A percentile compares a stretch with the other conserved stretches of the same genome.
Conservation (phyloP, 2,113 vertebrate genomes). For the Peromyscus californicus region DNA sequence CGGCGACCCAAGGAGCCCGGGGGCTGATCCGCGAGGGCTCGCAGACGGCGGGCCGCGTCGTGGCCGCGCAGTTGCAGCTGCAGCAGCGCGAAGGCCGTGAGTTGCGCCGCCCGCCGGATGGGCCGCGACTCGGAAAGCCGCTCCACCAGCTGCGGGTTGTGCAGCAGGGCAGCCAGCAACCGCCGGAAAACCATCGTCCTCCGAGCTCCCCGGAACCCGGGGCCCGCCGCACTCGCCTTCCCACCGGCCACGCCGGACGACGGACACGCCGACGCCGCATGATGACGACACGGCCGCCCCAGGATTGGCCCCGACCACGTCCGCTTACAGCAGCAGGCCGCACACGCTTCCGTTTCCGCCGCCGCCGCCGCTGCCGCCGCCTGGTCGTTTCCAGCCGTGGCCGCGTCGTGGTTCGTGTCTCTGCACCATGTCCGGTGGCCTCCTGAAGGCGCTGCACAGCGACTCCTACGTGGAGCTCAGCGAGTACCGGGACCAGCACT, state of each 20-base stretch:
- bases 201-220: background rate
- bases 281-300: constrained; percentile 27
- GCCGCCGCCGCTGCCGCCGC: background rate
- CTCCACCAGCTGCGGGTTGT: constrained; percentile 90
- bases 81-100: constrained; percentile 91
- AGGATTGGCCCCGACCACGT: background rate
- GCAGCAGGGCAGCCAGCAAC: constrained; percentile 87
- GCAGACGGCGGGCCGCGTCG: constrained; percentile 90
- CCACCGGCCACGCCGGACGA: rapidly evolving
- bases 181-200: constrained; percentile 88
- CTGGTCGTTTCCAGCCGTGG: rapidly evolving
- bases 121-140: constrained; percentile 91
- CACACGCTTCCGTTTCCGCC: constrained; percentile 8
- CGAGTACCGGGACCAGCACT: constrained; percentile 96
- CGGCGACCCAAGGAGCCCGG: constrained; percentile 84
- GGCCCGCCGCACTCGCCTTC: background rate
- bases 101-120: constrained; percentile 93
- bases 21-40: constrained; percentile 89
- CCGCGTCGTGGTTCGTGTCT: background rate
- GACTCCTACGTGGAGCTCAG: constrained; percentile 94
- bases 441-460: constrained; percentile 90
- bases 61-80: constrained; percentile 90
- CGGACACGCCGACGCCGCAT: background rate
- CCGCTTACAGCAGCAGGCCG: background rate
- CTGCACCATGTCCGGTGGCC: constrained; percentile 77